These are phyloP conservation scores for Chymomyza caudatula DNA, from an alignment of 2,888 invertebrate species.

Conservation along the genomic window DNA sequence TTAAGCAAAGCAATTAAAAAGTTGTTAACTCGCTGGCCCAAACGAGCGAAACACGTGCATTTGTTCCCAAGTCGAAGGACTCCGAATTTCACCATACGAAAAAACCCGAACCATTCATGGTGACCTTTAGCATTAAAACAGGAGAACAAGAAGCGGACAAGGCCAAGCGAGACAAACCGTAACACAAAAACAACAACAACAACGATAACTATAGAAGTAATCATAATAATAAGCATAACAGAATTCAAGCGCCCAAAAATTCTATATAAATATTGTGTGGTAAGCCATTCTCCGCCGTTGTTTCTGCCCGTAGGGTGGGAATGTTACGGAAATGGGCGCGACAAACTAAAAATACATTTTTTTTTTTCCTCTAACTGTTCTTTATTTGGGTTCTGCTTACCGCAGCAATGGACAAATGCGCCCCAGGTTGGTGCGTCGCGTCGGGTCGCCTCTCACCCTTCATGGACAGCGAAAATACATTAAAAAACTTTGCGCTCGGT, in stretches of 20 bases:
- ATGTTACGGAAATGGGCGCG: background rate
- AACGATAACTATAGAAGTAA: no score
- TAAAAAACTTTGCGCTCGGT: conserved; percentile 17
- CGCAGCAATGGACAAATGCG: conserved; percentile 43
- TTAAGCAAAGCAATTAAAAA: conserved; percentile 44
- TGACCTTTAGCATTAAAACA: background rate
- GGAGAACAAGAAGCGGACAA: background rate
- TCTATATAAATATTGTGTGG: no score
- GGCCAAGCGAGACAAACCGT: background rate
- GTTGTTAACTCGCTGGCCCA: conserved; percentile 21
- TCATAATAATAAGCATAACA: background rate
- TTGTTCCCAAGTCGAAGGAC: conserved; percentile 18
- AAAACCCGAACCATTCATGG: background rate
- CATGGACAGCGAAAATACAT: conserved; percentile 40
- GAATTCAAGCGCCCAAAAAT: background rate
- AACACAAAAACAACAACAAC: background rate
- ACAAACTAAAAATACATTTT: background rate
- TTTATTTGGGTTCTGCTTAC: conserved; percentile 1
- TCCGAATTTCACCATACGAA: background rate
- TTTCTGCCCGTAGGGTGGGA: background rate
- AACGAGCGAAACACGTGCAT: conserved; percentile 20
- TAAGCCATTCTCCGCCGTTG: background rate
- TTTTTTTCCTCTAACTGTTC: background rate
- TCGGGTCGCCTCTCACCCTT: conserved; percentile 29
- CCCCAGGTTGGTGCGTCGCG: conserved; percentile 22